Evolutionary conservation across 2,797 vertebrate species (phyloP), one percentile per base, ranked within the genome.

Genomic region (Hypotaenidia okinawae): DNA sequence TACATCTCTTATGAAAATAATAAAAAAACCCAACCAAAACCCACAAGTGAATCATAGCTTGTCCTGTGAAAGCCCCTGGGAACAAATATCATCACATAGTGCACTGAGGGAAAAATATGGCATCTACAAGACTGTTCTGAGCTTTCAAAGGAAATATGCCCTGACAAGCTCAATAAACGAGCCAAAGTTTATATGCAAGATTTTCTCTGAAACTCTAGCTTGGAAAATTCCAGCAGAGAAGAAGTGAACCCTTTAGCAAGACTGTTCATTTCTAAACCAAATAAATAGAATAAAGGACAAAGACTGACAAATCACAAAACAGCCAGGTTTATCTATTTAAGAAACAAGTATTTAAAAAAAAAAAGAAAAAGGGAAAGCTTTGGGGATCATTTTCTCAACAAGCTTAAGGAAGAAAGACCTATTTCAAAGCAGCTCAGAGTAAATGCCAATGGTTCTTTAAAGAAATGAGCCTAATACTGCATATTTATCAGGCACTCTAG

Each of bases 101-200:
- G 47, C 51, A 62, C 41, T 58, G 17, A 64, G 47, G 62, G 33
- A 81, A 82, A 94, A 94, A 93, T 52, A 94, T 6, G 49, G 77
- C 58, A 88, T 47, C 59, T 86, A 37, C 54, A 84, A 86, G 85
- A 59, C 73, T 52, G 69, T 43, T 94, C 57, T 57, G 69, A 95
- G 68, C 78, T 94, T 93, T 89, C 69, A 73, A 86, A 91, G 81
- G 41, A 95, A 94, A 86, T 84, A 83, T 27, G 61, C 47, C 32
- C 61, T 84, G 58, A 68, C n/a, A 88, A 92, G 86, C 72, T 94
- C 74, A 82, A 63, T 63, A 86, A 84, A 87, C 51, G 47, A 87
- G 41, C n/a, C 75, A 45, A 66, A 84, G n/a, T 88, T 37, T 84
- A 74, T 41, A 77, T 24, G 45, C 47, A 79, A 84, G 57, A 67